Evolutionary conservation across 2,113 vertebrate species (phyloP), one percentile per base, ranked within the genome.

Genomic region (Suricata suricatta): DNA sequence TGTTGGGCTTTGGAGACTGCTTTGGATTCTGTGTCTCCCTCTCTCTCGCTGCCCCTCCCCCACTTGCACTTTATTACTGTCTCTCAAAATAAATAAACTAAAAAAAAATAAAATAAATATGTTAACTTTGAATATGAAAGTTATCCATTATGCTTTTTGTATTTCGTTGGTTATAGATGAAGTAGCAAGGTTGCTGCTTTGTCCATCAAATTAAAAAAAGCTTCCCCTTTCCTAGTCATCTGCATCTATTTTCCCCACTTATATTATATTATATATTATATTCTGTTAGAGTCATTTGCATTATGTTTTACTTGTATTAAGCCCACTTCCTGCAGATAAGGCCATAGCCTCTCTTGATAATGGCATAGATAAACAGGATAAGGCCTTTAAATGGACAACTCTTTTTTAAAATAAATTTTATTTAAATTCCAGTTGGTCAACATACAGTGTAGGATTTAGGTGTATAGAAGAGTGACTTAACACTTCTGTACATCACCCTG

Each of bases 271-370:
- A 57, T 47, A 82, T 66, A 76, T 14, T 69, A 38, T 81, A 64
- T 50, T 92, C 9, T 64, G 2, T 71, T 88, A 44, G 25, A 50
- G 2, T 66, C 93, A 60, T 86, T 96, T 95, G 74, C 68, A 98
- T 79, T 91, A 4, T 95, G 38, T 14, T 95, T 97, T 95, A 33
- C 84, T 97, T 88, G 38, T 63, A 6, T 95, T 81, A 88, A 80
- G 91, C 80, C 50, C 27, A 90, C 29, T 63, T 33, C 27, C 35
- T 97, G 14, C 27, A 93, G 94, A 68, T 69, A 96, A 83, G 11
- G 3, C 8, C 21, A 74, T 50, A 98, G 50, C 57, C 68, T 13
- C 66, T 88, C 52, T 25, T 50, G 72, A 17, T 19, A 68, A 57
- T 57, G 33, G n/a, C 13, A 63, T 38, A 86, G 64, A 63, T 5